phyloP scores from a whole-genome alignment of 2,888 invertebrate species.

The Cephus pulcher region DNA sequence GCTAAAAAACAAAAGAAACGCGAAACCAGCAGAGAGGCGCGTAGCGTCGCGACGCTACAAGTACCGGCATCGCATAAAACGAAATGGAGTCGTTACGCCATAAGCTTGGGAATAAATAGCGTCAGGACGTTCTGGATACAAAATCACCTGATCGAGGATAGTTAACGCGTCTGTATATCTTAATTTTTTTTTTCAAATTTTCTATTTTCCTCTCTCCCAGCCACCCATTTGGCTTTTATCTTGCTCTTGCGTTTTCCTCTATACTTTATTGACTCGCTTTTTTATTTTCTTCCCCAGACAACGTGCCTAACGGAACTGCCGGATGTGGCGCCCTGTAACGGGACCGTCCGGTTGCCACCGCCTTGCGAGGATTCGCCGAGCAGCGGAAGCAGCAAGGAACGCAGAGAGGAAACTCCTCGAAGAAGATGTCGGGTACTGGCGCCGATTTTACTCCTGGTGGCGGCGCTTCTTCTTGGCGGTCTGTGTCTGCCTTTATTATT shows the following conservation, averaged over 20 bases:
- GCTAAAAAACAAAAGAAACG: slow-evolving; percentile 1
- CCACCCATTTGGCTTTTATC: too few relatives aligned
- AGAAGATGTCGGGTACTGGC: slow-evolving; percentile 61
- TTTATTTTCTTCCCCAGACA: slow-evolving; percentile 50
- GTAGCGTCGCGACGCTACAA: slow-evolving; percentile 62
- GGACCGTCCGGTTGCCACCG: slow-evolving; percentile 59
- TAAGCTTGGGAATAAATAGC: too few relatives aligned
- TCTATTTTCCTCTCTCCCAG: too few relatives aligned
- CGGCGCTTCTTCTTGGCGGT: slow-evolving; percentile 60
- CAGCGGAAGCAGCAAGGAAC: slow-evolving; percentile 63
- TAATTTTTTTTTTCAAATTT: slow-evolving; percentile 15
- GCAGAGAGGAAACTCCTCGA: slow-evolving; percentile 54
- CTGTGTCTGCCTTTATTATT: slow-evolving; percentile 65
- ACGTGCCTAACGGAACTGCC: slow-evolving; percentile 68
- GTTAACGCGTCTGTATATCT: too few relatives aligned
- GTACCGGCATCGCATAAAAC: too few relatives aligned
- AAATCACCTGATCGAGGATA: too few relatives aligned
- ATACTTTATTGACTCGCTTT: neutral
- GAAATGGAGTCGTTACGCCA: too few relatives aligned
- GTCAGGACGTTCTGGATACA: neutral
- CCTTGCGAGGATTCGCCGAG: slow-evolving; percentile 64
- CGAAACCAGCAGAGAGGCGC: slow-evolving; percentile 61
- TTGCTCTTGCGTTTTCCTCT: neutral
- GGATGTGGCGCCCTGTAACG: slow-evolving; percentile 66
- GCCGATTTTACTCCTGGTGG: slow-evolving; percentile 58